A percentile compares a stretch with the other conserved stretches of the same genome.
These are phyloP conservation scores for Mactra quadrangularis DNA, from an alignment of 1,140 invertebrate species.

Conservation along the genomic window DNA sequence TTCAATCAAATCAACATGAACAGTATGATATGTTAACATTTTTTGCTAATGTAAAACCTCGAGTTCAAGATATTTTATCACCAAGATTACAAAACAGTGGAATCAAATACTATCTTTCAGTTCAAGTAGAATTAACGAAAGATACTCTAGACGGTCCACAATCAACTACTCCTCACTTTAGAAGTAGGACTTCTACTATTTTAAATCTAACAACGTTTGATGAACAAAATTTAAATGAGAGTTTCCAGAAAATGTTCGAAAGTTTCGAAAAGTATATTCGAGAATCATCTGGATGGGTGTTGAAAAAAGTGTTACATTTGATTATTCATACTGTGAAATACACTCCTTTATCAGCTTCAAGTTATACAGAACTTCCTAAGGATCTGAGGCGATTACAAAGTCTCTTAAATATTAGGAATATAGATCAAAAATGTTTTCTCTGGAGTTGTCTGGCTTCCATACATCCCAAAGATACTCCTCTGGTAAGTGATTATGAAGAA, in stretches of 20 bases:
- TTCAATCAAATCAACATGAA: conserved; percentile 34
- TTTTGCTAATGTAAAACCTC: conserved; percentile 24
- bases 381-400: background rate
- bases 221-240: conserved; percentile 22
- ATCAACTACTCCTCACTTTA: conserved; percentile 19
- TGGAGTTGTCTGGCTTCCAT: conserved; percentile 57
- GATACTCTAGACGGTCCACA: conserved; percentile 16
- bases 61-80: conserved; percentile 28
- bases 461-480: conserved; percentile 46
- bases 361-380: conserved; percentile 44
- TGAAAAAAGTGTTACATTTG: conserved; percentile 21
- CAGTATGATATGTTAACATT: conserved; percentile 43
- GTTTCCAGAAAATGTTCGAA: conserved; percentile 35
- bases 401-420: conserved; percentile 37
- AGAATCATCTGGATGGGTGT: conserved; percentile 35
- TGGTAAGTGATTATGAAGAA: conserved; percentile 40
- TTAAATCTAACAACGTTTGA: conserved; percentile 29
- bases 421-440: conserved; percentile 59
- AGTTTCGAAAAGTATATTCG: conserved; percentile 42
- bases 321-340: conserved; percentile 27
- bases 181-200: conserved; percentile 21
- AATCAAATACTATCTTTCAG: conserved; percentile 44
- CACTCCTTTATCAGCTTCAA: conserved; percentile 21
- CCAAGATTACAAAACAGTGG: conserved; percentile 2
- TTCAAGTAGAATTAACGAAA: conserved; percentile 43